Percentiles rank a stretch among this genome's conserved stretches.
Conservation (phyloP, 2,888 invertebrate species). For the Diarsia rubi region DNA sequence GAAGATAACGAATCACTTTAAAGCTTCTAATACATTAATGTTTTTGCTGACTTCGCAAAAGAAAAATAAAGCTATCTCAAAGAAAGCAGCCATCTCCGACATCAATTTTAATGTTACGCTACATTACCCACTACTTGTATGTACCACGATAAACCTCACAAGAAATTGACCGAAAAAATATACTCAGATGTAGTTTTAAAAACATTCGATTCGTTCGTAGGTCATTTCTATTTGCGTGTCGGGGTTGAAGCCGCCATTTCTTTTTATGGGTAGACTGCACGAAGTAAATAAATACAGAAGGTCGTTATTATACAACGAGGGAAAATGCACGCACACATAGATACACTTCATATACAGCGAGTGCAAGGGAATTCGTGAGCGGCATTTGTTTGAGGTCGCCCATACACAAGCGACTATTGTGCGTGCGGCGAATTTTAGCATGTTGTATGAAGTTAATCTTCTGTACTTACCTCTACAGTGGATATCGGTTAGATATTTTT, state of each 20-base stretch:
- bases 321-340: background rate
- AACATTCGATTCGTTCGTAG: slow-evolving; percentile 46
- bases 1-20: slow-evolving; percentile 2
- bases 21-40: slow-evolving; percentile 25
- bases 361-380: background rate
- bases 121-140: slow-evolving; percentile 50
- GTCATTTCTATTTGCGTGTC: slow-evolving; percentile 55
- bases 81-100: slow-evolving; percentile 21
- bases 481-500: slow-evolving; percentile 36
- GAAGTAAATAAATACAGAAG: slow-evolving; percentile 25
- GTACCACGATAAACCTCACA: slow-evolving; percentile 34
- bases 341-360: background rate
- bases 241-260: slow-evolving; percentile 39
- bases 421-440: background rate
- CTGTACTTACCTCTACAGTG: background rate
- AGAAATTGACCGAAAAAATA: slow-evolving; percentile 57
- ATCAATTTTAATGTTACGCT: slow-evolving; percentile 49
- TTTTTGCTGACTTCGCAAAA: slow-evolving; percentile 23
- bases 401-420: too few species aligned
- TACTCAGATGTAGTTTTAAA: slow-evolving; percentile 44
- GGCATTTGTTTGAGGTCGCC: background rate
- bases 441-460: background rate
- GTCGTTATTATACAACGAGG: too few species aligned
- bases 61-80: slow-evolving; percentile 38
- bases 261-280: slow-evolving; percentile 45